Percentiles rank a stretch among this genome's conserved stretches.
Evolutionary conservation across 2,888 invertebrate genomes (phyloP).

Genomic region (Phania funesta): DNA sequence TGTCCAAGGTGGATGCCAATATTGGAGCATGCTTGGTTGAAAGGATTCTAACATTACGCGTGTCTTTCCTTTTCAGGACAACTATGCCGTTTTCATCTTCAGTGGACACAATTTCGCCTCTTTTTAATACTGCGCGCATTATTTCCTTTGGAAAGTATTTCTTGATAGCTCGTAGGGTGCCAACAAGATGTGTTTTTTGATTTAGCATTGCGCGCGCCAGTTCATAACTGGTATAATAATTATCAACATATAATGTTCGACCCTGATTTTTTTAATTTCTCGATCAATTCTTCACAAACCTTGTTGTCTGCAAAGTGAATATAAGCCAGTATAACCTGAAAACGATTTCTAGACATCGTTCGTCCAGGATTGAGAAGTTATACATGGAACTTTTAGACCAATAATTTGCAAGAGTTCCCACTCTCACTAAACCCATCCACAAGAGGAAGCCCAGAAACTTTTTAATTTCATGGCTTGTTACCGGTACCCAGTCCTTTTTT

Average conservation of each 20-base stretch:
- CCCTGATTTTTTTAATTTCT: background rate
- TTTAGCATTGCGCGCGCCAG: background rate
- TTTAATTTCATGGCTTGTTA: too few species aligned
- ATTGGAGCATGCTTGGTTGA: background rate
- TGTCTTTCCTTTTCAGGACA: background rate
- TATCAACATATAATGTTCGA: background rate
- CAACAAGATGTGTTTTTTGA: constrained; percentile 15
- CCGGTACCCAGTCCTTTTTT: too few species aligned
- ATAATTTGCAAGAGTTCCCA: too few species aligned
- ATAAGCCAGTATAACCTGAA: too few species aligned
- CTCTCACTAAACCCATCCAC: too few species aligned
- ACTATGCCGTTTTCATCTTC: background rate
- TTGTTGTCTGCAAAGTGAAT: too few species aligned
- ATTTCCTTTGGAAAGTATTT: constrained; percentile 1
- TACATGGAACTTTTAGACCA: too few species aligned
- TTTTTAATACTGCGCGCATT: background rate
- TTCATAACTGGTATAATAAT: constrained; percentile 10
- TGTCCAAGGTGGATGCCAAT: too few species aligned
- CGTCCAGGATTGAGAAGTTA: too few species aligned
- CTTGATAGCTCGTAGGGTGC: constrained; percentile 11
- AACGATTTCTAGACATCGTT: too few species aligned
- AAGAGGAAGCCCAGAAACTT: too few species aligned
- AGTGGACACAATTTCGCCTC: background rate
- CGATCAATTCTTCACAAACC: background rate
- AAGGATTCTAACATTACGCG: background rate